A percentile compares a stretch with the other conserved stretches of the same genome.
Conservation (phyloP, 2,888 invertebrate species). For the Galerucella pusilla region DNA sequence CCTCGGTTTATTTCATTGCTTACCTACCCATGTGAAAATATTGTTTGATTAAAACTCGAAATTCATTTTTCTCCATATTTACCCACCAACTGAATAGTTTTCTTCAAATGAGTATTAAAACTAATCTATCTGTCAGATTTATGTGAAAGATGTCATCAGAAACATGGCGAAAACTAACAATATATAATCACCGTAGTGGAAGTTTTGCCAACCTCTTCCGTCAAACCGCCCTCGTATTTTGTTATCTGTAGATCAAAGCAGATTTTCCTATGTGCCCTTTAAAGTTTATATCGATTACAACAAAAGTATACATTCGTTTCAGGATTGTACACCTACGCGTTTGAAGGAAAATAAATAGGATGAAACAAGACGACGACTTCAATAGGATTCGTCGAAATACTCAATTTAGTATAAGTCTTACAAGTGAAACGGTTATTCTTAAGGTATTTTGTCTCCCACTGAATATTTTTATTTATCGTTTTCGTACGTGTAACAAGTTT, state of each 20-base stretch:
- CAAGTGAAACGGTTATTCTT: background rate
- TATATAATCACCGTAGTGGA: no score
- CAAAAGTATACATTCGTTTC: conserved; percentile 7
- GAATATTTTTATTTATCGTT: background rate
- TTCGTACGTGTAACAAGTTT: background rate
- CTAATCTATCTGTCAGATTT: no score
- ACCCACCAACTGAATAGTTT: no score
- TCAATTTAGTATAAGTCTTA: background rate
- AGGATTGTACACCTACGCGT: background rate
- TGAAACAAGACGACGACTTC: background rate
- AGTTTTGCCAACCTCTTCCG: no score
- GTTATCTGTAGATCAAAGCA: conserved; percentile 14
- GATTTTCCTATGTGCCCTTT: conserved; percentile 5
- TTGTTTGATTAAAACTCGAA: no score
- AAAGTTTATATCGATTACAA: conserved; percentile 17
- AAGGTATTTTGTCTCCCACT: background rate
- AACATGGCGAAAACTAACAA: no score
- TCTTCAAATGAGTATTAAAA: no score
- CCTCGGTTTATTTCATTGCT: no score
- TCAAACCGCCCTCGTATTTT: background rate
- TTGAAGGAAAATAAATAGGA: background rate
- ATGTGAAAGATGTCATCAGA: no score
- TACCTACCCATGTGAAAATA: no score
- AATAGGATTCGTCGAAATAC: background rate
- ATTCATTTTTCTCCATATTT: no score